Conservation (phyloP, 2,797 vertebrate genomes). For the Notamacropus eugenii region DNA sequence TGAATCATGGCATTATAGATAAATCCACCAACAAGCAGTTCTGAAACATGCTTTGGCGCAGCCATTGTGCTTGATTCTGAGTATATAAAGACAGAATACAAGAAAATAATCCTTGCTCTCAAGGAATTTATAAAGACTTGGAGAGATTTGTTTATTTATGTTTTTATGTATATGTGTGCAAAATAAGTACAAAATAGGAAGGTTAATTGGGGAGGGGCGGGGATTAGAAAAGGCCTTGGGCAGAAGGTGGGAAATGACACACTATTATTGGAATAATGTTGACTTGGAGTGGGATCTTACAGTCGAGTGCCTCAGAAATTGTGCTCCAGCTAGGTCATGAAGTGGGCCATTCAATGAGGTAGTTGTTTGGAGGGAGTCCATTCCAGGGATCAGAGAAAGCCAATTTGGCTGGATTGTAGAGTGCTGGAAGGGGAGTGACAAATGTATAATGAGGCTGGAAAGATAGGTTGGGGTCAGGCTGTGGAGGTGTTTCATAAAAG, state of each 20-base stretch:
- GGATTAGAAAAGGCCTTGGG: background rate
- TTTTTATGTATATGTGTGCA: background rate
- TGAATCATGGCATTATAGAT: background rate
- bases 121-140: background rate
- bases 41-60: background rate
- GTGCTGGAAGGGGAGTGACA: background rate
- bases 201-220: background rate
- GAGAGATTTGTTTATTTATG: background rate
- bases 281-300: background rate
- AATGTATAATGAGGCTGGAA: background rate
- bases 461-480: background rate
- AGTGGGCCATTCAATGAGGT: background rate
- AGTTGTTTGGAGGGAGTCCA: background rate
- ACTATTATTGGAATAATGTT: background rate
- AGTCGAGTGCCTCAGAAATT: background rate
- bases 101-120: background rate
- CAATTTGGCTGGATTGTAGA: background rate
- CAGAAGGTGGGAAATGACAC: background rate
- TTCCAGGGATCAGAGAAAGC: background rate
- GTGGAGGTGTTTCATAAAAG: background rate
- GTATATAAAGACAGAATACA: background rate
- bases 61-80: background rate
- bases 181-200: background rate
- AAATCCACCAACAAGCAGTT: background rate
- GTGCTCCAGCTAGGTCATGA: background rate